Evolutionary conservation across 2,888 invertebrate genomes (phyloP), one percentile per base, ranked within the genome.

Genomic region (Agrenia bidenticulata): DNA sequence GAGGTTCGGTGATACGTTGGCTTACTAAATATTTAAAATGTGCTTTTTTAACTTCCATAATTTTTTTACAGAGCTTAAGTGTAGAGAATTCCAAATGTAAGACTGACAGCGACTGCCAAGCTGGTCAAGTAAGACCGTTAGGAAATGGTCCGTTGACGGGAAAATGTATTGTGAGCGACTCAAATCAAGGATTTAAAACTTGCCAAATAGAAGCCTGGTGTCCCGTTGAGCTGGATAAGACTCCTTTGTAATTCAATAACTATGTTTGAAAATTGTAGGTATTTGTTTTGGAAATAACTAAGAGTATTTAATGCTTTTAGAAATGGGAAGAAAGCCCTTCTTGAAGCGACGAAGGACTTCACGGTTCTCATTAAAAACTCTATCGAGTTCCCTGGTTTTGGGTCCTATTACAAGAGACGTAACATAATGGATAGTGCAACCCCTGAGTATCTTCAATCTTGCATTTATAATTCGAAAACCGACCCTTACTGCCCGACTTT

Each of bases 181-280:
- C 23, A 15, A 4, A 42, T 27, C 2, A 41, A 13, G 59, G 70
- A 39, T 73, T 77, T 51, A 69, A 66, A 57, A 77, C 77, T 5
- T 83, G 82, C 77, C 77, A 80, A 72, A 75, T 80, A 42, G 57
- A 70, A 37, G 81, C 81, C 5, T 83, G 83, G 83, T 83, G 83
- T 77, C 82, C 82, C 0, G 78, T 81, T n/a, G 83, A 83, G 76
- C 23, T 60, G 21, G 79, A 79, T 50, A 64, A 55, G 21, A 50
- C 65, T 5, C 78, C 79, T 26, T 64, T 78, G 77, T 78, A 74
- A 71, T n/a, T n/a, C n/a, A n/a, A n/a, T n/a, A n/a, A n/a, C n/a
- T n/a, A n/a, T n/a, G n/a, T n/a, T n/a, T n/a, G 67, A 67, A 32
- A 45, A 13, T n/a, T n/a, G n/a, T n/a, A n/a, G n/a, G 23, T n/a